phyloP scores from a whole-genome alignment of 1,140 invertebrate species.

The Achroia grisella region DNA sequence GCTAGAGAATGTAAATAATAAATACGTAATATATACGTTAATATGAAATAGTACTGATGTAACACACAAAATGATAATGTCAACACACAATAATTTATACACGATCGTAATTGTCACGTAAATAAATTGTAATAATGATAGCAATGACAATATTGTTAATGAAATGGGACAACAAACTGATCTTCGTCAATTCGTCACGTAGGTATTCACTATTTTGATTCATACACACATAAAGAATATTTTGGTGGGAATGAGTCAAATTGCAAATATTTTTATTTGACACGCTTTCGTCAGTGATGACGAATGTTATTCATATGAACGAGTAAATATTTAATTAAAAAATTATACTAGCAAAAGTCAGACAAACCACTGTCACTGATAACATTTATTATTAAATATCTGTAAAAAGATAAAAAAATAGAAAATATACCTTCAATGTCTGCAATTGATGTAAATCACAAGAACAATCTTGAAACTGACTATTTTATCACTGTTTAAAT shows the following conservation, averaged over 20 bases:
- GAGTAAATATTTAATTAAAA: neutral
- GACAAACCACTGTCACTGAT: constrained; percentile 58
- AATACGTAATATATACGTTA: too few relatives aligned
- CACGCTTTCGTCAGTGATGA: neutral
- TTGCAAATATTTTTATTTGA: constrained; percentile 15
- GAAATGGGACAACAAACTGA: too few relatives aligned
- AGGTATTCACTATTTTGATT: too few relatives aligned
- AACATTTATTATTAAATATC: constrained; percentile 18
- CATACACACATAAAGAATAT: too few relatives aligned
- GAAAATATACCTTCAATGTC: constrained; percentile 12
- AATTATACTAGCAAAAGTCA: constrained; percentile 21
- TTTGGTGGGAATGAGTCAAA: constrained; percentile 14
- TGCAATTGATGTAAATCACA: neutral
- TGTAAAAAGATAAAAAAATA: constrained; percentile 18
- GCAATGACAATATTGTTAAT: too few relatives aligned
- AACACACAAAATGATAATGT: neutral
- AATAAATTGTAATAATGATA: too few relatives aligned
- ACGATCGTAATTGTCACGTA: too few relatives aligned
- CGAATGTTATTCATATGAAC: neutral
- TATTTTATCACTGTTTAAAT: constrained; percentile 8
- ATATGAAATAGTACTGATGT: too few relatives aligned
- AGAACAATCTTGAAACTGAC: constrained; percentile 2
- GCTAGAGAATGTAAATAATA: too few relatives aligned
- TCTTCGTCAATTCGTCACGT: too few relatives aligned
- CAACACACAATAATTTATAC: neutral